Evolutionary conservation across 2,888 invertebrate genomes (phyloP).

Genomic region (Hydrotaea diabolus): DNA sequence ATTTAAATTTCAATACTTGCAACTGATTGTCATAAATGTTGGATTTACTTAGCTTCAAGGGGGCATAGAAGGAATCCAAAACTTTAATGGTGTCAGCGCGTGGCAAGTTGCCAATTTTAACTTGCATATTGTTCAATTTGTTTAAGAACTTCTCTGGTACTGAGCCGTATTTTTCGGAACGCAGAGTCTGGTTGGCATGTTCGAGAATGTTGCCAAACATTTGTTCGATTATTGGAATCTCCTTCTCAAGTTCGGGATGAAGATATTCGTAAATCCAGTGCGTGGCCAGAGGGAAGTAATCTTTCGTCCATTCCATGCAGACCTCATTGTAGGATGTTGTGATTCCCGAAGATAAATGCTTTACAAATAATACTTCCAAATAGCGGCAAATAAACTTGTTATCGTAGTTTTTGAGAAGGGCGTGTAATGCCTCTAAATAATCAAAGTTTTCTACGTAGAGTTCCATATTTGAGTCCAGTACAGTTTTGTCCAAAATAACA

Average conservation of each 20-base stretch:
- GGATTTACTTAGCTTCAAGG: not conserved
- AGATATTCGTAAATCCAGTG: not conserved
- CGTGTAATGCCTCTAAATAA: constrained; percentile 63
- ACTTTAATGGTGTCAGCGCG: not conserved
- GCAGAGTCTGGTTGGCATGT: not conserved
- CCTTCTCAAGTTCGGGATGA: not conserved
- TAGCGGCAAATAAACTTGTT: constrained; percentile 67
- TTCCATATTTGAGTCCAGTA: constrained; percentile 33
- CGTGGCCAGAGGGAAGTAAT: not conserved
- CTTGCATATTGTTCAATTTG: constrained; percentile 4
- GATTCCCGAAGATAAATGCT: constrained; percentile 43
- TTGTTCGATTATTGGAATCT: not conserved
- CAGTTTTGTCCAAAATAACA: not conserved
- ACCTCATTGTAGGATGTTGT: constrained; percentile 26
- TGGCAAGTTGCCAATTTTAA: not conserved
- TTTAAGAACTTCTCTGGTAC: not conserved
- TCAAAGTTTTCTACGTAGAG: constrained; percentile 63
- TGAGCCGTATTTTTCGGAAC: not conserved
- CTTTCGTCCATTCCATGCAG: not conserved
- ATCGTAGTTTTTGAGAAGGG: constrained; percentile 50
- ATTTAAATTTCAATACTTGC: not conserved
- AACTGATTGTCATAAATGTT: constrained; percentile 11
- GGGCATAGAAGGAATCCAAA: not conserved
- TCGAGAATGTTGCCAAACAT: constrained; percentile 8
- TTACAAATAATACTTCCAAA: constrained; percentile 66